Conservation (phyloP, 2,113 vertebrate species). For the Ophthalmotilapia sp. region DNA sequence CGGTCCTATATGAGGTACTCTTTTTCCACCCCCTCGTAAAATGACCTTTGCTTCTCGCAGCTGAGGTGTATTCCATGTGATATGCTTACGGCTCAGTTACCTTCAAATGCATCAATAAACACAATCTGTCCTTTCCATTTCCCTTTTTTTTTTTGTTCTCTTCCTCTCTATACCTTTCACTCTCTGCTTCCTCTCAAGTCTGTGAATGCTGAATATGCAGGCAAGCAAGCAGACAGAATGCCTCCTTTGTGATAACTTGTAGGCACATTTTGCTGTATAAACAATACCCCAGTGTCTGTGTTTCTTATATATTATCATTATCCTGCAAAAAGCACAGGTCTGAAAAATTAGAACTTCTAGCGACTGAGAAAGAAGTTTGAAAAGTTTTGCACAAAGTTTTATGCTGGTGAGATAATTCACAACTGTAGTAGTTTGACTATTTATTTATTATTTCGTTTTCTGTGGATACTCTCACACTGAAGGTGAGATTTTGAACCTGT, state of each 20-base stretch:
- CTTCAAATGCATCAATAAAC: conserved; percentile 10
- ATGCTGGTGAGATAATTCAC: neutral
- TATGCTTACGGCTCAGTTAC: neutral
- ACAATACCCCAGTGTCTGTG: conserved; percentile 8
- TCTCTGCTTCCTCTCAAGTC: neutral
- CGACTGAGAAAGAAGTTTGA: neutral
- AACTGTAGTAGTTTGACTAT: neutral
- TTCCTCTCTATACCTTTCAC: neutral
- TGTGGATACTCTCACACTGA: neutral
- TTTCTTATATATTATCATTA: neutral
- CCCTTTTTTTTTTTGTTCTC: neutral
- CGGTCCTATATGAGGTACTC: neutral
- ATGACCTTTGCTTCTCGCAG: conserved; percentile 1
- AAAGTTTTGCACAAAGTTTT: neutral
- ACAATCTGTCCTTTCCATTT: conserved; percentile 1
- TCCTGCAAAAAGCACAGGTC: neutral
- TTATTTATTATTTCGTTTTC: neutral
- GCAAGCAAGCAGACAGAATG: neutral
- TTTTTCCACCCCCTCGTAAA: neutral
- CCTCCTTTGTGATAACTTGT: conserved; percentile 39
- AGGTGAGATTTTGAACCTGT: neutral
- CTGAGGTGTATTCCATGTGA: neutral
- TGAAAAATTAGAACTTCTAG: neutral
- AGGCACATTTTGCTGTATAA: conserved; percentile 7
- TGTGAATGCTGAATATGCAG: conserved; percentile 7